These are phyloP conservation scores for Mythimna lalbum DNA, from an alignment of 2,888 invertebrate genomes.

Conservation along the genomic window DNA sequence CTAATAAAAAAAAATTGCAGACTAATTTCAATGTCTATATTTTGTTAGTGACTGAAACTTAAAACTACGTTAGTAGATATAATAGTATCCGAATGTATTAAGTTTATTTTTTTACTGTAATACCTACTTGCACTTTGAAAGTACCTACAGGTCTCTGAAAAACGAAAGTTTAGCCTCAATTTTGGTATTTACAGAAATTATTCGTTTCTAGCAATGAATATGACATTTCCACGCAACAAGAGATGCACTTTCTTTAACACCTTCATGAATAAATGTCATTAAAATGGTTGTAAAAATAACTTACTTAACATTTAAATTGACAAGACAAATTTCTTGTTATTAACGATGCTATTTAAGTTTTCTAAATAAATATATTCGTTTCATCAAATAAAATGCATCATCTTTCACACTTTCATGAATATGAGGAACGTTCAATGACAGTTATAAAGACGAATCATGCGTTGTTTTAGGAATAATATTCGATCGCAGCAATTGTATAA, in stretches of 20 bases:
- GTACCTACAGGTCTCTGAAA: conserved; percentile 9
- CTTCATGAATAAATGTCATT: conserved; percentile 7
- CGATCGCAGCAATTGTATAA: neutral
- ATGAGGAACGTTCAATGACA: neutral
- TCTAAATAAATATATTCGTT: neutral
- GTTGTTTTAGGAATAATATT: neutral
- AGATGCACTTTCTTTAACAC: conserved; percentile 16
- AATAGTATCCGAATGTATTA: too few species aligned
- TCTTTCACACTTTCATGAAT: neutral
- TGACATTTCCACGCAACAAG: conserved; percentile 8
- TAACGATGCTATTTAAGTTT: conserved; percentile 8
- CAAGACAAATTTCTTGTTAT: neutral
- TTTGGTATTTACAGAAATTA: neutral
- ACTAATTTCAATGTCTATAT: too few species aligned
- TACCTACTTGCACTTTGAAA: too few species aligned
- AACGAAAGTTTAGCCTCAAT: conserved; percentile 9
- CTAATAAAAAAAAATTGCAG: too few species aligned
- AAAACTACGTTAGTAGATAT: too few species aligned
- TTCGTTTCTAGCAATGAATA: conserved; percentile 12
- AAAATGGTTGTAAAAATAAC: neutral
- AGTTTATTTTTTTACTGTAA: neutral
- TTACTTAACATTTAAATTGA: neutral
- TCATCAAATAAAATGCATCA: neutral
- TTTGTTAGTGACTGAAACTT: too few species aligned
- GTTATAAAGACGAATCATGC: neutral